Base-by-base conservation (phyloP, 2,888 invertebrate genomes). In the Gymnosoma rotundatum region DNA sequence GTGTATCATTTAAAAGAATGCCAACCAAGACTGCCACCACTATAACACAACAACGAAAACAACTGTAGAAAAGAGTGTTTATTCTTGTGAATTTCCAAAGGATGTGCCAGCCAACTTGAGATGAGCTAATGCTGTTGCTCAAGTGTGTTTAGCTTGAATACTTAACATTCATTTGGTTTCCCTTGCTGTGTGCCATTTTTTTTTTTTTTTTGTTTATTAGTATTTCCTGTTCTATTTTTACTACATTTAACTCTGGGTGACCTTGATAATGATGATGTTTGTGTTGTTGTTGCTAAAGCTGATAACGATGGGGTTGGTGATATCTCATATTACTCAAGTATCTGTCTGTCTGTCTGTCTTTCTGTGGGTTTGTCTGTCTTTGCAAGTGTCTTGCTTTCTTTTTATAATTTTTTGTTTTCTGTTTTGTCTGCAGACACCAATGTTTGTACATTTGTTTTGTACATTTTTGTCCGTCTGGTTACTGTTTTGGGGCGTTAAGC, bases 401-500 rank as follows among this genome's bases (percentile, higher is more conserved):
- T 42, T 32, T 32, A 7, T 7, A n/a, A 50, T n/a, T 32, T 18
- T 58, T 70, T 58, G 45, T 2, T 48, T 58, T 0, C 45, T 25
- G 20, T 25, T 45, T 45, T 73, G 58, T 61, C 25, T 69, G 32
- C 38, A 32, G 32, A 32, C 32, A 7, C 8, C 45, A 58, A 60
- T 74, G 73, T 80, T 73, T 69, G 81, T 84, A 36, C 42, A 52
- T 58, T 25, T 52, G 54, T 69, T 60, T 38, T 54, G 50, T 78
- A 32, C 18, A n/a, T n/a, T 32, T 76, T 9, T 61, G 48, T 83
- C 67, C 36, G 72, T 74, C 74, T 74, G 70, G 38, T 10, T 58
- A 63, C 74, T 73, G 80, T 86, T 85, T 80, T 76, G 79, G 83
- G 83, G 87, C 85, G 90, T 89, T 90, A 90, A 91, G 90, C 90